phyloP scores from a whole-genome alignment of 2,888 invertebrate species.

The Rugalucina vietnamica region DNA sequence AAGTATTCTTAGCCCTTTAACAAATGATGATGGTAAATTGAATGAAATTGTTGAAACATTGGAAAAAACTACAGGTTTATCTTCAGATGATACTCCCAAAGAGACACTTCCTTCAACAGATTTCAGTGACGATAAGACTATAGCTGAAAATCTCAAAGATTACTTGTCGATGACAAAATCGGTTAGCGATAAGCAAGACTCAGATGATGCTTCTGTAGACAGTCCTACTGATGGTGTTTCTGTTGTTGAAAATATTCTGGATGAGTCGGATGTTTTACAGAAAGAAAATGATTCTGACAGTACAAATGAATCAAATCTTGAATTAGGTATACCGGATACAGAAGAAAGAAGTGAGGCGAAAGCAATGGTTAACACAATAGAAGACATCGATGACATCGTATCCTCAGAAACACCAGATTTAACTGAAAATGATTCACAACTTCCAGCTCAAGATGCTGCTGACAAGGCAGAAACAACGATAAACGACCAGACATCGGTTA shows the following conservation, averaged over 20 bases:
- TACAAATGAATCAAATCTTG: not conserved
- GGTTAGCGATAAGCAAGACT: too few species aligned
- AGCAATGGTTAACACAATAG: too few species aligned
- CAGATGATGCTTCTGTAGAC: too few species aligned
- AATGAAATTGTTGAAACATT: not conserved
- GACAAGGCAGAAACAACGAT: not conserved
- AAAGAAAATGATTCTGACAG: not conserved
- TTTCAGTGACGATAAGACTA: not conserved
- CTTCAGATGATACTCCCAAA: too few species aligned
- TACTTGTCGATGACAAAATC: not conserved
- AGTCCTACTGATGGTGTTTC: not conserved
- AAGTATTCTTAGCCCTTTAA: too few species aligned
- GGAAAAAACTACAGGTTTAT: too few species aligned
- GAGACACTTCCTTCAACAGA: not conserved
- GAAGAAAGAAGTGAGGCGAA: too few species aligned
- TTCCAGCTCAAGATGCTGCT: too few species aligned
- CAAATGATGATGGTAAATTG: not conserved
- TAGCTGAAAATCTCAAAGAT: not conserved
- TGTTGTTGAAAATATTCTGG: not conserved
- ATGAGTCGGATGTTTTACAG: not conserved
- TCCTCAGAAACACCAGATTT: too few species aligned
- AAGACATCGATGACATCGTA: too few species aligned
- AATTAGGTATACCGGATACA: not conserved
- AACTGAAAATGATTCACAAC: too few species aligned
- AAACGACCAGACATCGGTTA: not conserved